A percentile compares a stretch with the other conserved stretches of the same genome.
These are phyloP conservation scores for Okapia johnstoni DNA, from an alignment of 2,113 vertebrate species.

Conservation along the genomic window DNA sequence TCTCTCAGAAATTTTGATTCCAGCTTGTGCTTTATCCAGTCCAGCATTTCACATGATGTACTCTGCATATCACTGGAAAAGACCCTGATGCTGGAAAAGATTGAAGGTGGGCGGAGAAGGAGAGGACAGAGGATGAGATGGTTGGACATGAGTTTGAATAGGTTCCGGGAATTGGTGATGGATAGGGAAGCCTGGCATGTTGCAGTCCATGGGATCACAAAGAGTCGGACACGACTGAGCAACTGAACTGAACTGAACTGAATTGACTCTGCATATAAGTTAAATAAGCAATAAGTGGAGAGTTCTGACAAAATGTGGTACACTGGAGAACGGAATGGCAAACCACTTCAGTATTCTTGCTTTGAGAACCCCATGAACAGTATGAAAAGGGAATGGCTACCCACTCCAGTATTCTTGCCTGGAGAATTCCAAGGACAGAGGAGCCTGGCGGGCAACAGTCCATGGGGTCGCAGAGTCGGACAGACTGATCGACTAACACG, in stretches of 20 bases:
- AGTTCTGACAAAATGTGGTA: neutral
- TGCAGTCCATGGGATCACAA: neutral
- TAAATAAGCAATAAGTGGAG: neutral
- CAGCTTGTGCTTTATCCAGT: neutral
- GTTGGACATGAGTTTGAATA: neutral
- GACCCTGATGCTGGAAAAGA: neutral
- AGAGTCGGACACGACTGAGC: neutral
- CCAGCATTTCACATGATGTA: neutral
- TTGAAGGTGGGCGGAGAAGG: neutral
- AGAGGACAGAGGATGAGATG: neutral
- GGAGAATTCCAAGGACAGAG: neutral
- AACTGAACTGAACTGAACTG: neutral
- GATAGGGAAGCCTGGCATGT: neutral
- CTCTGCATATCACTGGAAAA: neutral
- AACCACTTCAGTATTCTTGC: neutral
- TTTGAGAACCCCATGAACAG: neutral
- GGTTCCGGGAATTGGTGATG: neutral
- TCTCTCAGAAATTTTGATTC: neutral
- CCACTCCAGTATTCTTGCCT: neutral
- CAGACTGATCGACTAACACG: neutral
- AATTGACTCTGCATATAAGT: neutral
- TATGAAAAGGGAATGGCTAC: neutral
- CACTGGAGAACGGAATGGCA: neutral
- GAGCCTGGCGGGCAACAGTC: neutral
- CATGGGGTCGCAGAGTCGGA: neutral